Percentiles rank a stretch among this genome's conserved stretches.
Evolutionary conservation across 1,140 invertebrate species (phyloP).

Genomic region (Agrypnia vestita): DNA sequence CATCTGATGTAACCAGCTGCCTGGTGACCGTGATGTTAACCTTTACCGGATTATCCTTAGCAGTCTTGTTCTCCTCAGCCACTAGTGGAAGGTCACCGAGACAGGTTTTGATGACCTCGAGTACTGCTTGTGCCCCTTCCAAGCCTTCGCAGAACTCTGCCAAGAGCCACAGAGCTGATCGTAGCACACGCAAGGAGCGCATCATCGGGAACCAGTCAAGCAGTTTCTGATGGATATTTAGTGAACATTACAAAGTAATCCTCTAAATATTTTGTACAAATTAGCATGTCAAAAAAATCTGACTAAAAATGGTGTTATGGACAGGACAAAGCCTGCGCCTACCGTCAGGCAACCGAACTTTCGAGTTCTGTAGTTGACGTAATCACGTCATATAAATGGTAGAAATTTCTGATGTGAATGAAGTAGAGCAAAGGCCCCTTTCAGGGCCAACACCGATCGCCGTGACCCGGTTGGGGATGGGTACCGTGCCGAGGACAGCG

Average conservation of each 20-base stretch:
- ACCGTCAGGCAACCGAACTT: too few relatives aligned
- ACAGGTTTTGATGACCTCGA: conserved; percentile 83
- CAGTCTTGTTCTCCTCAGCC: conserved; percentile 77
- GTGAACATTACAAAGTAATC: background rate
- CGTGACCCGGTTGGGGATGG: too few relatives aligned
- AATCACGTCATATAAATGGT: too few relatives aligned
- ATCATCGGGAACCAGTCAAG: conserved; percentile 89
- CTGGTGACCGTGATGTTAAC: conserved; percentile 61
- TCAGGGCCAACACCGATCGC: too few relatives aligned
- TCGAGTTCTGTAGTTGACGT: too few relatives aligned
- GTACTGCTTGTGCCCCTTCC: conserved; percentile 86
- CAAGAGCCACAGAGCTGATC: conserved; percentile 97
- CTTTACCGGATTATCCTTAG: conserved; percentile 58
- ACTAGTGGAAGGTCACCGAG: conserved; percentile 93
- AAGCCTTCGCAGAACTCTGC: conserved; percentile 93
- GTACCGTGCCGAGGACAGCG: too few relatives aligned
- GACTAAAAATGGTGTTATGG: too few relatives aligned
- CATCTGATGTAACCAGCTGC: conserved; percentile 95
- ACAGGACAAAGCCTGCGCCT: too few relatives aligned
- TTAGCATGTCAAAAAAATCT: too few relatives aligned
- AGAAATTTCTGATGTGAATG: too few relatives aligned
- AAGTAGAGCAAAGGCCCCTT: too few relatives aligned
- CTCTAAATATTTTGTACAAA: too few relatives aligned
- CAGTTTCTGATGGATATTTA: conserved; percentile 74
- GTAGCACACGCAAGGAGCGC: conserved; percentile 89